A percentile compares a stretch with the other conserved stretches of the same genome.
Conservation (phyloP, 2,888 invertebrate genomes). For the Callyntrura sp. region DNA sequence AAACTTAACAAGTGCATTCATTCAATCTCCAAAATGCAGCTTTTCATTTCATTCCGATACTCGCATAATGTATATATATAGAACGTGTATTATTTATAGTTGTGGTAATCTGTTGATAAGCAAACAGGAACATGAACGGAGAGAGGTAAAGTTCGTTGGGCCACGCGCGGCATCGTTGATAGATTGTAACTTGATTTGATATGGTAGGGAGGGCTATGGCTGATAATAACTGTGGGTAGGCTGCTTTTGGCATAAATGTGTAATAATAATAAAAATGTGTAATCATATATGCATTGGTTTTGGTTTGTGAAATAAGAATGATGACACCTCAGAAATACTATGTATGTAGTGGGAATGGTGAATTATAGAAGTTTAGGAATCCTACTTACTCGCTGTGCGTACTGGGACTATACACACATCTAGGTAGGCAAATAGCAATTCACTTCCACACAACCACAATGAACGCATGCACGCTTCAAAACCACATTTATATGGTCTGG, state of each 20-base stretch:
- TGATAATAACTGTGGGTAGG: background rate
- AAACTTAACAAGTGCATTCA: constrained; percentile 52
- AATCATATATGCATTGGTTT: background rate
- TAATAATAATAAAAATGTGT: background rate
- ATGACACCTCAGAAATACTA: constrained; percentile 52
- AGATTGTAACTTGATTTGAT: background rate
- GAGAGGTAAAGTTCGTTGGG: background rate
- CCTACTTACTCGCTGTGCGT: background rate
- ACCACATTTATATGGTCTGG: constrained; percentile 38
- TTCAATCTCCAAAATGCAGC: constrained; percentile 48
- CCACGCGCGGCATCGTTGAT: background rate
- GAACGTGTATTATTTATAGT: too few species aligned
- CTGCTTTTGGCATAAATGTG: background rate
- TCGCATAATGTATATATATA: background rate
- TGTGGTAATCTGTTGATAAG: background rate
- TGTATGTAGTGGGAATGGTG: constrained; percentile 30
- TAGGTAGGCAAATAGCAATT: background rate
- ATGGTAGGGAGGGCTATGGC: background rate
- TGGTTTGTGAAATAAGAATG: constrained; percentile 18
- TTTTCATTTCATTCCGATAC: constrained; percentile 16
- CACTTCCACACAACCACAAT: constrained; percentile 21
- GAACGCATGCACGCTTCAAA: constrained; percentile 51
- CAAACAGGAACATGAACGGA: background rate
- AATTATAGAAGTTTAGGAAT: background rate
- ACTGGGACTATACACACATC: background rate